A percentile compares a stretch with the other conserved stretches of the same genome.
These are phyloP conservation scores for Blera fallax DNA, from an alignment of 2,888 invertebrate species.

Conservation along the genomic window DNA sequence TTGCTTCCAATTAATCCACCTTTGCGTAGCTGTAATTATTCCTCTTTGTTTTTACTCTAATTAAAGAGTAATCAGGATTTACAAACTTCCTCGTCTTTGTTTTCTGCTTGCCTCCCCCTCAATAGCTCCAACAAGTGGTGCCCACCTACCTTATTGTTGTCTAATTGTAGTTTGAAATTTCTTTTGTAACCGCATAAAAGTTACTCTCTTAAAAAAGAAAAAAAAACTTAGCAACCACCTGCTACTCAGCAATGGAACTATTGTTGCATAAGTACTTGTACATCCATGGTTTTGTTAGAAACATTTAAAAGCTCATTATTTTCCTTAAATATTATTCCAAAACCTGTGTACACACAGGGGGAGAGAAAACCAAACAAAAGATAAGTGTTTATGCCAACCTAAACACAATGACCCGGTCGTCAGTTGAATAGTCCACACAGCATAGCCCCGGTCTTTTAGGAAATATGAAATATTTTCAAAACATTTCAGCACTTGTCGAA, in stretches of 20 bases:
- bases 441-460: neutral
- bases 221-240: conserved; percentile 35
- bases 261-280: neutral
- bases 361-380: conserved; percentile 13
- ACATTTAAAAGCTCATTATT: conserved; percentile 57
- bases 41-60: neutral
- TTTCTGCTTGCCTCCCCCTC: neutral
- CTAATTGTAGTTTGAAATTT: conserved; percentile 54
- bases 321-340: conserved; percentile 47
- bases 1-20: neutral
- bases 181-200: conserved; percentile 40
- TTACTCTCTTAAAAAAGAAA: conserved; percentile 21
- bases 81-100: neutral
- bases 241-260: conserved; percentile 16
- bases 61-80: conserved; percentile 25
- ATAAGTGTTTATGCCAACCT: neutral
- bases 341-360: neutral
- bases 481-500: conserved; percentile 47
- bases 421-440: neutral
- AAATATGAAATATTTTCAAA: conserved; percentile 3
- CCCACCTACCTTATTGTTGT: conserved; percentile 10
- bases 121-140: neutral
- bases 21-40: neutral
- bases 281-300: conserved; percentile 1
- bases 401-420: conserved; percentile 42